Evolutionary conservation across 2,797 vertebrate genomes (phyloP), one percentile per base, ranked within the genome.

Genomic region (Labroides dimidiatus): DNA sequence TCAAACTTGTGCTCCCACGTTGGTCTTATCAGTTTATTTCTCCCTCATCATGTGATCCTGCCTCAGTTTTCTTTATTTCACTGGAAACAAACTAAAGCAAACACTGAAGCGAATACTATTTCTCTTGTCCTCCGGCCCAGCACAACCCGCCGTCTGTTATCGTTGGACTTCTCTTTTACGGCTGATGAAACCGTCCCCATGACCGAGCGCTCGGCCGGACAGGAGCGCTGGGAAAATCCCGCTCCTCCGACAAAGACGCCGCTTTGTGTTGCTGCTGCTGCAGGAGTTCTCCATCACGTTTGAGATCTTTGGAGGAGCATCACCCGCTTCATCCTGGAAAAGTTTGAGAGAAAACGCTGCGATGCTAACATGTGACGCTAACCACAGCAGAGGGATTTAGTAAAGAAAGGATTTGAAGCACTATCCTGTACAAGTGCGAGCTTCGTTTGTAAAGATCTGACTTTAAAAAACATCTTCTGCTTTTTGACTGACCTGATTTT

Each of bases 141-240:
- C 7, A 17, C 17, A 52, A 68, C 59, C 68, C 13, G 52, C 33
- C 13, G 60, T 45, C 16, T 68, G 68, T 79, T 62, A 45, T 62
- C 56, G 10, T 45, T 66, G 60, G 53, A 53, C 27, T 37, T 30
- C 10, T 51, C n/a, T 69, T 33, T 47, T 36, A 41, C 1, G 39
- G n/a, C 63, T 47, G 52, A 69, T 63, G 33, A 33, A 43, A 48
- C 48, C 23, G 2, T 53, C 66, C 78, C 70, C 75, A 44, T 81
- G 72, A 87, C 72, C 67, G 15, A 24, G 30, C 57, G 0, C 44
- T 41, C 11, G 27, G 4, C 12, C 60, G 21, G 7, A 7, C 30
- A 69, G 45, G 12, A 59, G 48, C 30, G 24, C 54, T 10, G 9
- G 61, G 77, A 75, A 81, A 83, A 21, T 48, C 72, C 80, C 59